These are phyloP conservation scores for Pseudomyrmex cubaensis DNA, from an alignment of 1,140 invertebrate genomes.

Conservation along the genomic window DNA sequence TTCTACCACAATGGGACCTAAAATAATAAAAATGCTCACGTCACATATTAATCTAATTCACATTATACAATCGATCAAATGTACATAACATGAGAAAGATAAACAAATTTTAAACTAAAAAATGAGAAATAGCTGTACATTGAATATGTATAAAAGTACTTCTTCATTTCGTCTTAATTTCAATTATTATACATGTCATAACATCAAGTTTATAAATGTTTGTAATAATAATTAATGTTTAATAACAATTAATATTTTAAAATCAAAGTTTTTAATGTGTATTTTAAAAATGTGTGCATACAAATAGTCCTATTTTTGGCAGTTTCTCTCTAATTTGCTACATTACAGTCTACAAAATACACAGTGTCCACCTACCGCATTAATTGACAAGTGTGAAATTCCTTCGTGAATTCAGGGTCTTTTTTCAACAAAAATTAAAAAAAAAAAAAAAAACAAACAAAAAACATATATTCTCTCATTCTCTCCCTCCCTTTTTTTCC, in stretches of 20 bases:
- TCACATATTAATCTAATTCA: slow-evolving; percentile 52
- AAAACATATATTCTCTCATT: no score
- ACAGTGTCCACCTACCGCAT: slow-evolving; percentile 49
- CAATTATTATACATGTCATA: slow-evolving; percentile 2
- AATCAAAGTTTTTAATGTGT: neutral
- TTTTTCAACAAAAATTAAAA: slow-evolving; percentile 46
- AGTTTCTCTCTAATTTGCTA: slow-evolving; percentile 57
- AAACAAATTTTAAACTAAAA: slow-evolving; percentile 14
- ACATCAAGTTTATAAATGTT: no score
- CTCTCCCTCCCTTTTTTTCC: no score
- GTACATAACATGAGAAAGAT: slow-evolving; percentile 1
- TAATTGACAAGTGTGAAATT: slow-evolving; percentile 56
- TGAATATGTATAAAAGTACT: slow-evolving; percentile 8
- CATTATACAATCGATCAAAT: slow-evolving; percentile 25
- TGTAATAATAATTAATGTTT: slow-evolving; percentile 26
- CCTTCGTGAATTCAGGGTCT: slow-evolving; percentile 35
- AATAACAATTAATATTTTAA: neutral
- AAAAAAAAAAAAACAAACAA: neutral
- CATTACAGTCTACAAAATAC: slow-evolving; percentile 39
- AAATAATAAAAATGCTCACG: slow-evolving; percentile 68
- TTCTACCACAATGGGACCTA: slow-evolving; percentile 84
- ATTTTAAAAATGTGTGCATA: slow-evolving; percentile 1
- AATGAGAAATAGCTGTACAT: slow-evolving; percentile 44
- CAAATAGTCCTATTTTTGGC: slow-evolving; percentile 70
- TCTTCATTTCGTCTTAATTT: slow-evolving; percentile 12